A percentile compares a stretch with the other conserved stretches of the same genome.
phyloP scores from a whole-genome alignment of 2,797 vertebrate genomes.

The Choloepus didactylus region DNA sequence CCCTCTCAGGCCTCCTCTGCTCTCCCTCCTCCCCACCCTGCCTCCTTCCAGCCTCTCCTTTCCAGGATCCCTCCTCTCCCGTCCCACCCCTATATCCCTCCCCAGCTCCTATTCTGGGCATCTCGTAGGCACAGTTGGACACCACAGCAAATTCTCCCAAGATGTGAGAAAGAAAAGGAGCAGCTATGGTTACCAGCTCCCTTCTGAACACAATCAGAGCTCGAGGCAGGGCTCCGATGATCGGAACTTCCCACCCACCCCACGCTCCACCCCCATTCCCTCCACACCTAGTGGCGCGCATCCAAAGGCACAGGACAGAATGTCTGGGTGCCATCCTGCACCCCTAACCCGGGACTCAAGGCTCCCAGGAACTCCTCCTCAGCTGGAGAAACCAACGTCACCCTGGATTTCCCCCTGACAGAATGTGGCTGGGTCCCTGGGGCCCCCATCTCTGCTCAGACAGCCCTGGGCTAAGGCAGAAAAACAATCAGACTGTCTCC shows the following conservation, averaged over 20 bases:
- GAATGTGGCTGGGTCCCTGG: neutral
- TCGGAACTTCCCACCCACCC: neutral
- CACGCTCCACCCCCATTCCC: rapidly evolving
- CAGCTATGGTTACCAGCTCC: neutral
- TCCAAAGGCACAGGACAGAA: neutral
- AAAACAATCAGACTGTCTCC: neutral
- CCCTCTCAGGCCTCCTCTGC: neutral
- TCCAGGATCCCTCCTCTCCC: no score
- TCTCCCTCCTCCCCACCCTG: neutral
- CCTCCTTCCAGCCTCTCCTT: neutral
- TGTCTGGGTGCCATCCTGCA: neutral
- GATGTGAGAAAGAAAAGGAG: neutral
- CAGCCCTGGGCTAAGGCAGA: neutral
- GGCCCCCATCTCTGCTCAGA: neutral
- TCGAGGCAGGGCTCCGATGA: neutral
- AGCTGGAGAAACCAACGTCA: neutral
- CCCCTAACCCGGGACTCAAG: neutral
- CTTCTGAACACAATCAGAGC: neutral
- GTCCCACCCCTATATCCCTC: rapidly evolving
- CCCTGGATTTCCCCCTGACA: neutral
- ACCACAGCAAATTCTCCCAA: neutral
- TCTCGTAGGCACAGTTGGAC: neutral
- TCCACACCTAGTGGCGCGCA: rapidly evolving
- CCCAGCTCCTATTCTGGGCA: neutral
- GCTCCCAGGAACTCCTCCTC: neutral